These are phyloP conservation scores for Ichneumoninae sp. DNA, from an alignment of 2,888 invertebrate genomes.

Conservation along the genomic window DNA sequence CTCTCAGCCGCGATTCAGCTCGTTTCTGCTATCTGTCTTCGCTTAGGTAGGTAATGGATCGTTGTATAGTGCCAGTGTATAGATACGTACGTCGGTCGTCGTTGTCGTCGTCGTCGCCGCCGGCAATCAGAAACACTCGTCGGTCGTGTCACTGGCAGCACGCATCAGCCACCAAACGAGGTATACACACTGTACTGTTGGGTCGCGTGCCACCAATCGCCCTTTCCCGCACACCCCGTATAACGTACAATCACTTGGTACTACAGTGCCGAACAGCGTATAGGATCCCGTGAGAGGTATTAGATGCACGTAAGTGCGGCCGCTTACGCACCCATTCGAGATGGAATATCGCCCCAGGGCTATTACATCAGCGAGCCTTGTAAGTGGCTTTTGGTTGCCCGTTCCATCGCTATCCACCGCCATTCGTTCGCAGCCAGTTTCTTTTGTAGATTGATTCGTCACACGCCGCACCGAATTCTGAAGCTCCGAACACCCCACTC, in stretches of 20 bases:
- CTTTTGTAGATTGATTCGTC: constrained; percentile 20
- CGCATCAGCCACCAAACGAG: constrained; percentile 73
- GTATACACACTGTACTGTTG: constrained; percentile 69
- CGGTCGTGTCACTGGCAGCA: constrained; percentile 82
- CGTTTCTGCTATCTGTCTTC: constrained; percentile 76
- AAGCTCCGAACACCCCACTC: neutral
- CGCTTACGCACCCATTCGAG: constrained; percentile 63
- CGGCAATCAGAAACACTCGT: constrained; percentile 83
- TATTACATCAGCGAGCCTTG: constrained; percentile 68
- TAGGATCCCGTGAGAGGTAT: constrained; percentile 56
- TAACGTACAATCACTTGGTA: constrained; percentile 33
- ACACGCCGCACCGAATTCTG: constrained; percentile 2
- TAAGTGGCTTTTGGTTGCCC: constrained; percentile 61
- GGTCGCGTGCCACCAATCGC: constrained; percentile 75
- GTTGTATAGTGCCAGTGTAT: constrained; percentile 23
- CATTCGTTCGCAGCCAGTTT: neutral
- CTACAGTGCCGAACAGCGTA: constrained; percentile 38
- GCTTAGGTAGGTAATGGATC: constrained; percentile 74
- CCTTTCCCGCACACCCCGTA: constrained; percentile 51
- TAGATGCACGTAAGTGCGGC: constrained; percentile 69
- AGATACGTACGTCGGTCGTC: constrained; percentile 53
- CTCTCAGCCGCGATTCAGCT: constrained; percentile 74
- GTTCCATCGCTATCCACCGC: constrained; percentile 10
- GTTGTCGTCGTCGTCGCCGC: constrained; percentile 55
- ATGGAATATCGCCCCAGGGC: constrained; percentile 46